Evolutionary conservation across 2,113 vertebrate species (phyloP).

Genomic region (Heptranchias perlo): DNA sequence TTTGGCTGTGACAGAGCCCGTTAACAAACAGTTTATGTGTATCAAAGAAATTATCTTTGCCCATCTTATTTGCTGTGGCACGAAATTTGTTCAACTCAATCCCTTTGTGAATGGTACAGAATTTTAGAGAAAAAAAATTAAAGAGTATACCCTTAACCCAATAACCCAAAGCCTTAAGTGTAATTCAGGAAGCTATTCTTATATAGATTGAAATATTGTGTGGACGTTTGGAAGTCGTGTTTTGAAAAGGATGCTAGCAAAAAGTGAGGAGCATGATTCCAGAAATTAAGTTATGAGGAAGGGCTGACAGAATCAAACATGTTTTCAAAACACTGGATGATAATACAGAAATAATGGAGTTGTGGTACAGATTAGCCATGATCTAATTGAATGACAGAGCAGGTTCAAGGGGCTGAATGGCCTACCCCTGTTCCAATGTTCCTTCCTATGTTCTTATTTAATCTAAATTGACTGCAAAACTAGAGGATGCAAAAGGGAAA

Average conservation of each 20-base stretch:
- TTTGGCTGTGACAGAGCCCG: not conserved
- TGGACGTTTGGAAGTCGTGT: not conserved
- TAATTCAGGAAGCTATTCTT: not conserved
- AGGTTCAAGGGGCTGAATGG: not conserved
- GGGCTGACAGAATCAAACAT: not conserved
- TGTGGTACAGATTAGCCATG: not conserved
- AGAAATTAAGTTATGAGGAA: not conserved
- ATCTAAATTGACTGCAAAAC: too few species aligned
- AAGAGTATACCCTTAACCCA: too few species aligned
- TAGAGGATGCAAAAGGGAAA: too few species aligned
- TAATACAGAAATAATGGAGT: not conserved
- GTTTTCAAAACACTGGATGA: not conserved
- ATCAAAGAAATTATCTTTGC: too few species aligned
- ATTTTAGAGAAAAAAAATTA: not conserved
- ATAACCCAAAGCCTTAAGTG: not conserved
- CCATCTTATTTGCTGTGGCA: too few species aligned
- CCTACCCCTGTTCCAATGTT: too few species aligned
- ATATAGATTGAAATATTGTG: too few species aligned
- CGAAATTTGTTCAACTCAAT: not conserved
- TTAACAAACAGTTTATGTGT: not conserved
- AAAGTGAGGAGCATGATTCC: not conserved
- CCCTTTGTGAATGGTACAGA: not conserved
- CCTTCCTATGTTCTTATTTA: too few species aligned
- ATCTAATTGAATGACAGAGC: not conserved
- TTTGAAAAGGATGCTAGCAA: not conserved